Percentiles rank a stretch among this genome's conserved stretches.
Evolutionary conservation across 30 jellyfish, hydroid and myxozoan species (phyloP).

Genomic region (Sanderia malayensis): DNA sequence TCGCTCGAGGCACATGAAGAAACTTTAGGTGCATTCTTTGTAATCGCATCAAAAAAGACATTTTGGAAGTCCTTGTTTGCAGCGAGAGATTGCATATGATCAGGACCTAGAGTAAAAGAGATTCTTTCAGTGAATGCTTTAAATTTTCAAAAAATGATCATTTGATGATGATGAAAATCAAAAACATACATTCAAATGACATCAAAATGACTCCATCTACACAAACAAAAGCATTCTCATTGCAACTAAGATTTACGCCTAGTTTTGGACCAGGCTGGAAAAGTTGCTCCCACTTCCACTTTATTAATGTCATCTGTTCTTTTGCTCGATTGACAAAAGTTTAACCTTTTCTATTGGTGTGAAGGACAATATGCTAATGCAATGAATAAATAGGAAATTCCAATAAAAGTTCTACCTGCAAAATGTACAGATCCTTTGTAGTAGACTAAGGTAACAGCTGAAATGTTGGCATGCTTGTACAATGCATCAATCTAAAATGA

Average conservation of each 20-base stretch:
- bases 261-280: neutral
- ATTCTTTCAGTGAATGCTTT: too few species aligned
- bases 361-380: too few species aligned
- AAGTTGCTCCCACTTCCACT: neutral
- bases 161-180: too few species aligned
- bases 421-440: conserved; percentile 40
- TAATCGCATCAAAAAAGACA: conserved; percentile 20
- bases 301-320: neutral
- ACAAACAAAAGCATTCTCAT: too few species aligned
- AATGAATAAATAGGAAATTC: neutral
- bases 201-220: too few species aligned
- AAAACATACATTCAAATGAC: too few species aligned
- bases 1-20: neutral
- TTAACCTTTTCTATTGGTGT: neutral
- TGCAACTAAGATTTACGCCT: neutral
- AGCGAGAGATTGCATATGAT: conserved; percentile 14
- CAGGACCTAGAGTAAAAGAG: too few species aligned
- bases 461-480: conserved; percentile 45
- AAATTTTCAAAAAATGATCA: too few species aligned
- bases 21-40: neutral
- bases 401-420: conserved; percentile 7
- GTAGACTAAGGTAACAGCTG: conserved; percentile 33
- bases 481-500: conserved; percentile 39
- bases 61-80: conserved; percentile 7
- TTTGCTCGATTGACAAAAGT: too few species aligned